A percentile compares a stretch with the other conserved stretches of the same genome.
Conservation (phyloP, 2,797 vertebrate genomes). For the Urosaurus nigricauda region DNA sequence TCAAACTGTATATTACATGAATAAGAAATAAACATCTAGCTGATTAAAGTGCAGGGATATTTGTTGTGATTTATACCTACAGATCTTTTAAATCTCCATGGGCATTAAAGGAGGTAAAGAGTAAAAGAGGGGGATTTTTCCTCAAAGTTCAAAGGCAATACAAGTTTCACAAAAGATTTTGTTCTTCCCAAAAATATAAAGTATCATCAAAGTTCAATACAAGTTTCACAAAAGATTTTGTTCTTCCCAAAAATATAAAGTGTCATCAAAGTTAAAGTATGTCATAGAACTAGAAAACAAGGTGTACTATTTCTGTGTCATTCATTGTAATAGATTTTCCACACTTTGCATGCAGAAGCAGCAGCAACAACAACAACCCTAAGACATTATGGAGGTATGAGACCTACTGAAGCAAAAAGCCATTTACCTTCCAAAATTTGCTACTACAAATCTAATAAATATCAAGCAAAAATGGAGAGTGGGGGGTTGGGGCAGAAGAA, state of each 20-base stretch:
- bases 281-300: slow-evolving; percentile 18
- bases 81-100: slow-evolving; percentile 21
- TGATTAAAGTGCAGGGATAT: neutral
- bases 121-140: neutral
- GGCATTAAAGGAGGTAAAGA: slow-evolving; percentile 1
- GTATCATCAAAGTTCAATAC: slow-evolving; percentile 10
- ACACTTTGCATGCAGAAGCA: slow-evolving; percentile 25
- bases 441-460: neutral
- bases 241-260: neutral
- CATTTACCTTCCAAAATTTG: slow-evolving; percentile 17
- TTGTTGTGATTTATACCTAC: slow-evolving; percentile 30
- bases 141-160: slow-evolving; percentile 12
- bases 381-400: neutral
- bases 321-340: slow-evolving; percentile 21
- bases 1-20: slow-evolving; percentile 23
- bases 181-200: slow-evolving; percentile 1
- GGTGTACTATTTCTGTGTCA: slow-evolving; percentile 32
- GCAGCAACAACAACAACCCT: slow-evolving; percentile 32
- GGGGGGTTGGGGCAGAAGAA: neutral
- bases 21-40: neutral
- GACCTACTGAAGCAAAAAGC: slow-evolving; percentile 3
- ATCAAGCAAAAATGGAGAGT: slow-evolving; percentile 3
- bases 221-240: slow-evolving; percentile 21
- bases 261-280: slow-evolving; percentile 28
- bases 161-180: slow-evolving; percentile 10